Evolutionary conservation across 2,113 vertebrate species (phyloP), one percentile per base, ranked within the genome.

Genomic region (Ammodytes marinus): DNA sequence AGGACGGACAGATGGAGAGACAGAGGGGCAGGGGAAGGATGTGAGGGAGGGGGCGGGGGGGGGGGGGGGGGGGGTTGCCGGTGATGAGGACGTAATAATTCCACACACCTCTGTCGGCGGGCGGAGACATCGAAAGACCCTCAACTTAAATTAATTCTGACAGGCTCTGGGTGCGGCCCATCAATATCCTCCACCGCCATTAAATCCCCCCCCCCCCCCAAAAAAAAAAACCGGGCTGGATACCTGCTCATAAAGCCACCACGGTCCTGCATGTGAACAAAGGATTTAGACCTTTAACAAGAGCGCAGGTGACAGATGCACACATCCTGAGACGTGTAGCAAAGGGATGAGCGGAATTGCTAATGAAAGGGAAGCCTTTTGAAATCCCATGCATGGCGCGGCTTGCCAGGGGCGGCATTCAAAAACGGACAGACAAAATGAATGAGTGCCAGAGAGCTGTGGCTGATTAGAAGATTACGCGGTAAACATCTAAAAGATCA

Each of bases 71-170:
- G 73, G 53, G 2, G 45, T 15, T 45, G 66, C 70, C 49, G 0
- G 45, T 70, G 80, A 86, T 50, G 69, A 77, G 59, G 64, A 83
- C 85, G 86, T 90, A 91, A 92, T 90, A 88, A 90, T 69, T 85
- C 77, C 61, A 77, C 73, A 83, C 57, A 67, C 85, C 67, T 27
- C 27, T 27, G 64, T 83, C 79, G 43, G 64, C 13, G 46, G 76
- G 75, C 76, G 69, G 67, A 80, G 69, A 77, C 80, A 85, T 89
- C 74, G 80, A 87, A 86, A 82, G 71, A 84, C 53, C 79, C 72
- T 57, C 47, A 40, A 72, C 83, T 82, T 82, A 86, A 92, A 90
- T 91, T 5, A 89, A 90, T 87, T 74, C 80, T 83, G 90, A 93
- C 86, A 89, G 89, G 64, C 68, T 84, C 64, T 70, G 53, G 43